Evolutionary conservation across 2,797 vertebrate species (phyloP), one percentile per base, ranked within the genome.

Genomic region (Bradypus variegatus): DNA sequence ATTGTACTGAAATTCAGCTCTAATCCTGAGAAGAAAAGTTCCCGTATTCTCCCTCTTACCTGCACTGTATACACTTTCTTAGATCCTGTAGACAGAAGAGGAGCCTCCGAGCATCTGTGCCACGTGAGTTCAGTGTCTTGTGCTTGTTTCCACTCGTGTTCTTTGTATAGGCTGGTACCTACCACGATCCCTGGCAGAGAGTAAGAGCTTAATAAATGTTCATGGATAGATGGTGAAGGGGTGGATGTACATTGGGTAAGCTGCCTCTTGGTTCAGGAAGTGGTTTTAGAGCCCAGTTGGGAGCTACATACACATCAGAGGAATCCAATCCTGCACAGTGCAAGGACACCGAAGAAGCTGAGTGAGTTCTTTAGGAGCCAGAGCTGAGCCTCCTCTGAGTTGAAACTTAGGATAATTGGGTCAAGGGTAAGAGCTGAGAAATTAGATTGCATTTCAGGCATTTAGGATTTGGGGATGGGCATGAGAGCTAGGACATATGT

Each of bases 351-450:
- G 70, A 76, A 16, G 41, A 65, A 38, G 45, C 27, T 27, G 19
- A 76, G 48, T 64, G 60, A 21, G n/a, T 18, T 73, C 48, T 65
- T 65, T 53, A 5, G 27, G 27, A 64, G 75, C 45, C 60, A 55
- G 19, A 65, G 48, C 21, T 41, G 41, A 90, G 12, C 76, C 72
- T 65, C 58, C 60, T 90, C 48, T 67, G 60, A 53, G 53, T n/a
- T 83, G 36, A 90, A 64, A 83, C 36, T 75, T 33, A 90, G 21
- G 48, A 65, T 31, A 76, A 64, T 29, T 55, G 67, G n/a, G 80
- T 53, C n/a, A 65, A 38, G 41, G 3, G 18, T 21, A 53, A 65
- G 62, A 53, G 62, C 73, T 55, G 33, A 77, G 36, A n/a, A 29
- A 53, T 53, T 29, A 6, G 45, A 18, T 31, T 8, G 45, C 7